phyloP scores from a whole-genome alignment of 1,140 invertebrate genomes.

The Calephelis virginiensis region DNA sequence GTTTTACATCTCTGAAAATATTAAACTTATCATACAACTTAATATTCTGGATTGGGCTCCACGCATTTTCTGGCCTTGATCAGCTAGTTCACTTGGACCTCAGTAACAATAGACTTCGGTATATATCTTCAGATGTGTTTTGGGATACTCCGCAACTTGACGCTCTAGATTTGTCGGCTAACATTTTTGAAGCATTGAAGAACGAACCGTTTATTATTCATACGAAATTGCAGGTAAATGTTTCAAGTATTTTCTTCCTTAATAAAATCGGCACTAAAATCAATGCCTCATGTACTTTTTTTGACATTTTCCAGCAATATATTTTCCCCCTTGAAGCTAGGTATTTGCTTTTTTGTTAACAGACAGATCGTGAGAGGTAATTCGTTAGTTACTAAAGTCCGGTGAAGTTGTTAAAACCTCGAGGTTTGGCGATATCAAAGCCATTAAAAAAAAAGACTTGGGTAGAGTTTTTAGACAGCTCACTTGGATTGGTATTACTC shows the following conservation, averaged over 20 bases:
- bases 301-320: too few relatives aligned
- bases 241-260: neutral
- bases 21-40: slow-evolving; percentile 69
- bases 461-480: too few relatives aligned
- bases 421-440: too few relatives aligned
- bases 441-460: too few relatives aligned
- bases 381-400: too few relatives aligned
- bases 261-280: too few relatives aligned
- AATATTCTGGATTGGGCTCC: slow-evolving; percentile 74
- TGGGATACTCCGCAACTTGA: slow-evolving; percentile 62
- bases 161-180: slow-evolving; percentile 64
- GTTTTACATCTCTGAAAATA: slow-evolving; percentile 56
- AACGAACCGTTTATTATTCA: slow-evolving; percentile 72
- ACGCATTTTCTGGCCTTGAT: slow-evolving; percentile 65
- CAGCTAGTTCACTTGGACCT: slow-evolving; percentile 60
- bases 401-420: too few relatives aligned
- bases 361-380: neutral
- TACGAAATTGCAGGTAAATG: slow-evolving; percentile 55
- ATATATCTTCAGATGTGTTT: slow-evolving; percentile 63
- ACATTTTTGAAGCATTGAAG: slow-evolving; percentile 64
- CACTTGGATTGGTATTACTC: too few relatives aligned
- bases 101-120: slow-evolving; percentile 62
- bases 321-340: neutral
- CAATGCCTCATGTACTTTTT: too few relatives aligned
- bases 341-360: neutral